These are phyloP conservation scores for Vireo griseus DNA, from an alignment of 2,797 vertebrate genomes.

Conservation along the genomic window DNA sequence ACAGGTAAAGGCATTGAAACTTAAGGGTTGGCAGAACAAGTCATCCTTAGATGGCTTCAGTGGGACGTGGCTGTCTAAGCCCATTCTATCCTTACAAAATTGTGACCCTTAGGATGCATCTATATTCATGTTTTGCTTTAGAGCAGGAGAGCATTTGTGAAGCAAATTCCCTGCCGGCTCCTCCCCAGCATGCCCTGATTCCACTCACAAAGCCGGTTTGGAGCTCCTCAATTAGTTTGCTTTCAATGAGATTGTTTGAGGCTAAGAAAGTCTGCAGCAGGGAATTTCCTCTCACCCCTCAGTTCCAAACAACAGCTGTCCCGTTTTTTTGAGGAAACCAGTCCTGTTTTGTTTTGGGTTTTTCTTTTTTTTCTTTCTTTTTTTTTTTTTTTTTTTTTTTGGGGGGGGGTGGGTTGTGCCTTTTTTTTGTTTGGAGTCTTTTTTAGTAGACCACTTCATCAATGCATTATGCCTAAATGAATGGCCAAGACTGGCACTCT, in stretches of 20 bases:
- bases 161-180: background rate
- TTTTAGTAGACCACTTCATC: background rate
- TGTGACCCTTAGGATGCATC: background rate
- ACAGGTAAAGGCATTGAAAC: background rate
- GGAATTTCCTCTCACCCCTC: conserved; percentile 9
- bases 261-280: conserved; percentile 11
- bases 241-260: conserved; percentile 23
- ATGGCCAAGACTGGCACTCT: background rate
- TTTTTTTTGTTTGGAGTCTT: background rate
- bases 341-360: background rate
- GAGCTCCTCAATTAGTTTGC: conserved; percentile 23
- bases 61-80: background rate
- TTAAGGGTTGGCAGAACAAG: background rate
- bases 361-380: too few relatives aligned
- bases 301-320: conserved; percentile 10
- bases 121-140: background rate
- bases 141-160: background rate
- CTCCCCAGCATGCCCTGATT: background rate
- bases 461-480: conserved; percentile 1
- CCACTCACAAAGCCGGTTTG: background rate
- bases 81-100: background rate
- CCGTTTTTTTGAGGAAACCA: background rate
- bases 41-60: background rate
- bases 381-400: background rate
- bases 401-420: accelerated